Base-by-base conservation (phyloP, 2,888 invertebrate genomes). In the Rhingia rostrata region DNA sequence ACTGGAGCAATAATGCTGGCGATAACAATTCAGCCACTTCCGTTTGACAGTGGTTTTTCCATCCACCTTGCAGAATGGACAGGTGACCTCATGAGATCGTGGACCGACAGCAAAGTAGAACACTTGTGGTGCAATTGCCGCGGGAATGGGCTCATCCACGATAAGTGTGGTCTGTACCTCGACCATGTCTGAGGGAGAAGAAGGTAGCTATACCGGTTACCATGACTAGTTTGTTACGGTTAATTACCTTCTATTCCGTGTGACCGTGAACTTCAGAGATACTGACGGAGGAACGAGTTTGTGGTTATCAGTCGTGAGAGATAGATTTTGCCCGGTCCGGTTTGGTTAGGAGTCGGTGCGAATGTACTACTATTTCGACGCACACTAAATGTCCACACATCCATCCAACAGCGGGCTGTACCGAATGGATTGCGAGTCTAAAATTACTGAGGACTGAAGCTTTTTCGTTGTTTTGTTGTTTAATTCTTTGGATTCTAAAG, bases 31-130 rank as follows among this genome's bases (percentile, higher is more conserved):
- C 22, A 89, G 80, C 74, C 89, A 88, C 63, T 87, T 88, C 64
- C 89, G 87, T 54, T 87, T 88, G 66, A 89, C 80, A 5, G 87
- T 87, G 1, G 90, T 90, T 86, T 88, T 90, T 33, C 88, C 88
- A 78, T 86, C 85, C 63, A 86, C 84, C 43, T 89, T 87, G 75
- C 90, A 91, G 58, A 89, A 89, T n/a, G 90, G 90, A 64, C 90
- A 91, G 43, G 88, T 89, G 60, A 91, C 87, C 60, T 89, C 89
- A 64, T 90, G 90, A 3, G 89, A 86, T 14, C 88, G 87, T 7
- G 90, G 90, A 1, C 90, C 90, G 35, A 91, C 91, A 74, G 90
- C 90, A 81, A 91, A 91, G 73, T 91, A 91, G 9, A 88, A 87
- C n/a, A 88, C 86, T 22, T 70, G 73, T 6, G 79, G 58, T 0